Percentiles rank a stretch among this genome's conserved stretches.
phyloP scores from a whole-genome alignment of 2,797 vertebrate species.

The Coregonus suidteri region DNA sequence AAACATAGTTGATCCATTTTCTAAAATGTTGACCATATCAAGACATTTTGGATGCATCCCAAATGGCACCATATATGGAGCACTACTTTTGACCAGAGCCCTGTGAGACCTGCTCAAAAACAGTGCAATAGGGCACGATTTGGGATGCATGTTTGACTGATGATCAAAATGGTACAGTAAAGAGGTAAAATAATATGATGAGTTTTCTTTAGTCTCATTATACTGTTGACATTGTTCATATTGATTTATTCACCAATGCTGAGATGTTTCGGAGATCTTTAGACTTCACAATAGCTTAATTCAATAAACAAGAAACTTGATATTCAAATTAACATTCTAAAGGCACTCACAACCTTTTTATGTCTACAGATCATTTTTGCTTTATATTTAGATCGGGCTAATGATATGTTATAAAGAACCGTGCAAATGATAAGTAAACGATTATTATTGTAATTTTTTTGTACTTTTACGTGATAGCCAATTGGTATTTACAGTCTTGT shows the following conservation, averaged over 20 bases:
- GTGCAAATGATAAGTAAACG: neutral
- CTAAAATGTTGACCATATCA: too few relatives aligned
- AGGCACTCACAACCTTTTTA: constrained; percentile 58
- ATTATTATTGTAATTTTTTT: too few relatives aligned
- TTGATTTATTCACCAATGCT: constrained; percentile 30
- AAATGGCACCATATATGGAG: neutral
- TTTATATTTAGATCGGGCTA: neutral
- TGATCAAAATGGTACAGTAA: neutral
- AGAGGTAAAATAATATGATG: neutral
- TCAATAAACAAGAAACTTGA: constrained; percentile 32
- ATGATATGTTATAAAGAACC: neutral
- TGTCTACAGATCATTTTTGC: constrained; percentile 31
- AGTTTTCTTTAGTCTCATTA: constrained; percentile 10
- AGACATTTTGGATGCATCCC: too few relatives aligned
- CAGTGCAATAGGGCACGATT: neutral
- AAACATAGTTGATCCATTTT: constrained; percentile 11
- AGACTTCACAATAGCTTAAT: constrained; percentile 13
- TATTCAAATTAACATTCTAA: constrained; percentile 43
- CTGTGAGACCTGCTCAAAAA: neutral
- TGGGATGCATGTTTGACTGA: neutral
- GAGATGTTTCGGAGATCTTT: neutral
- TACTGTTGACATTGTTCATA: constrained; percentile 18
- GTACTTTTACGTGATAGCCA: too few relatives aligned
- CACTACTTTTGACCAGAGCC: neutral
- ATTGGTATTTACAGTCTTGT: too few relatives aligned